A percentile compares a stretch with the other conserved stretches of the same genome.
These are phyloP conservation scores for Scolopax rusticola DNA, from an alignment of 2,797 vertebrate genomes.

Conservation along the genomic window DNA sequence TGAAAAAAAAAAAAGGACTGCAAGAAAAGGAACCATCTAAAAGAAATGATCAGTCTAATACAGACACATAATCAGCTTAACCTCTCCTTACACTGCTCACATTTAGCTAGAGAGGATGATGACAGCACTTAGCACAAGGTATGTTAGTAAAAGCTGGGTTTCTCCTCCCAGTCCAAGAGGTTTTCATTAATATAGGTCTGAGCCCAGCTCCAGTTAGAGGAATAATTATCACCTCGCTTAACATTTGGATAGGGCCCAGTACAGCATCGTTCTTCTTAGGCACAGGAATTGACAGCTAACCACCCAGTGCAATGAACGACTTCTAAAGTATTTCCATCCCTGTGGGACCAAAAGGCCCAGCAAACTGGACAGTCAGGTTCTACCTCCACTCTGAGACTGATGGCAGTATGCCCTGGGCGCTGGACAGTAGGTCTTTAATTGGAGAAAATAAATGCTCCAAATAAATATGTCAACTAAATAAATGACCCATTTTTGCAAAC, in stretches of 20 bases:
- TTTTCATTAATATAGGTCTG: background rate
- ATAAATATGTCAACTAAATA: slow-evolving; percentile 74
- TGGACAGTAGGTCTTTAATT: slow-evolving; percentile 64
- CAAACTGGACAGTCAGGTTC: slow-evolving; percentile 32
- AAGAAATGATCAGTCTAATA: slow-evolving; percentile 45
- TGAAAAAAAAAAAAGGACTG: slow-evolving; percentile 52
- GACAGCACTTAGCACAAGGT: background rate
- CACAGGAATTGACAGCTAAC: slow-evolving; percentile 41
- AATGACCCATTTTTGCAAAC: slow-evolving; percentile 51
- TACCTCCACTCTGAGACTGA: slow-evolving; percentile 46
- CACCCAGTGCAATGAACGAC: slow-evolving; percentile 2
- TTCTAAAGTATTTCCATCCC: background rate
- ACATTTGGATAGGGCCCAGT: background rate
- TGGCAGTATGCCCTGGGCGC: slow-evolving; percentile 44
- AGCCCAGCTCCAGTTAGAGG: background rate
- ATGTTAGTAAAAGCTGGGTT: background rate
- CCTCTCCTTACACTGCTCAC: background rate
- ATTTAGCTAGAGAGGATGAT: background rate
- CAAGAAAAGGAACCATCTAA: background rate
- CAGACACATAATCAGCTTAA: background rate
- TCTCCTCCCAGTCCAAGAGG: background rate
- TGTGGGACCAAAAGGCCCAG: slow-evolving; percentile 20
- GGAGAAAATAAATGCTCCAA: slow-evolving; percentile 71
- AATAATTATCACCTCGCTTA: background rate
- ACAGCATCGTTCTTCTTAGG: background rate